A percentile compares a stretch with the other conserved stretches of the same genome.
These are phyloP conservation scores for Hystrix brachyura DNA, from an alignment of 2,113 vertebrate genomes.

Conservation along the genomic window DNA sequence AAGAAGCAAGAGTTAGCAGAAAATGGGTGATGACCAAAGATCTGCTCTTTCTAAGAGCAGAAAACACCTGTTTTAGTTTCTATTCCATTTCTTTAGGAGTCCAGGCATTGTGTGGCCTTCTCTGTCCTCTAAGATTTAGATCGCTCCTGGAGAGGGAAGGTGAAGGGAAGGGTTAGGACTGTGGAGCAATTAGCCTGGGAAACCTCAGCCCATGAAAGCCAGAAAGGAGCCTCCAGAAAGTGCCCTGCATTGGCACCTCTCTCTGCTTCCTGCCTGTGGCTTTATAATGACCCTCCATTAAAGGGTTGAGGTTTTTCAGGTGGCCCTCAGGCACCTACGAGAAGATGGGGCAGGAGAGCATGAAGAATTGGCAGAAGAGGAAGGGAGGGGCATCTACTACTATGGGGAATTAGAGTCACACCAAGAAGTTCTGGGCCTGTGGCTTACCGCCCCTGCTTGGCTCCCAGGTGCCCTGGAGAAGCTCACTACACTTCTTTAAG, in stretches of 20 bases:
- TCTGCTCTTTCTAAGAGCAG: background rate
- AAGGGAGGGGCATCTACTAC: fast-evolving
- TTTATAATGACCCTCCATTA: background rate
- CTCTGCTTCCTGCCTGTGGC: background rate
- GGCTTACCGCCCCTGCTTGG: background rate
- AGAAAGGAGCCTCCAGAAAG: background rate
- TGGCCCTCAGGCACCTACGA: background rate
- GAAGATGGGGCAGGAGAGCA: background rate
- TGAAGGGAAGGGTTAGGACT: background rate
- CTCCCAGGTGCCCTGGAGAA: background rate
- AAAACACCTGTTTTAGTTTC: background rate
- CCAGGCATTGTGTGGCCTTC: background rate
- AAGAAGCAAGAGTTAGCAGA: background rate
- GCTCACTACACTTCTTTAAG: background rate
- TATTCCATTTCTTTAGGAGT: background rate
- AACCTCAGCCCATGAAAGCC: no score
- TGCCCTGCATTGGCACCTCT: no score
- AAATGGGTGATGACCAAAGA: background rate
- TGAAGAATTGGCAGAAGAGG: fast-evolving
- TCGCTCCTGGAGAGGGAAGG: background rate
- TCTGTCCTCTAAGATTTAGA: background rate
- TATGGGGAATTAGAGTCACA: background rate
- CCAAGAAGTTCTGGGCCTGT: fast-evolving
- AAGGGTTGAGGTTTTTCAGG: background rate
- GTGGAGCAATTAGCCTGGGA: background rate